Base-by-base conservation (phyloP, 1,140 invertebrate genomes). In the Orussus abietinus region DNA sequence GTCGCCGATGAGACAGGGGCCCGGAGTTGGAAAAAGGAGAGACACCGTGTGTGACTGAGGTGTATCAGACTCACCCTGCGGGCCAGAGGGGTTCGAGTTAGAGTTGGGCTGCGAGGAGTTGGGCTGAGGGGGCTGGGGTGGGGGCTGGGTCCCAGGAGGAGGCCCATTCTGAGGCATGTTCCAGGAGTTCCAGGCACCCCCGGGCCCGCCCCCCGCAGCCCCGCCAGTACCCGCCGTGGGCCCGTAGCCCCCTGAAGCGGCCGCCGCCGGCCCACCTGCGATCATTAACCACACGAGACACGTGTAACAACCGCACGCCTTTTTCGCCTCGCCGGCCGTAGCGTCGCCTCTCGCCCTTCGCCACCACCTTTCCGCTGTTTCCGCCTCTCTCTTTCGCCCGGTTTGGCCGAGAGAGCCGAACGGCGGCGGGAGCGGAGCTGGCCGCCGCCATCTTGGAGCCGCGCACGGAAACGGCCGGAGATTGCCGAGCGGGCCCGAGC, bases 101-200 rank as follows among this genome's bases (percentile, higher is more conserved):
- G 70, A 69, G 70, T 73, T 72, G 56, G 67, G 64, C 67, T 72
- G 70, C 68, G 68, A 69, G 72, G 72, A 65, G 59, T 74, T 72
- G 62, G 72, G 60, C 71, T 75, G 59, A 74, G 72, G 64, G 69
- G 72, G 61, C 70, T 75, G 61, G 51, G 68, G 66, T 58, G 68
- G 67, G 56, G 67, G 64, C 62, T 75, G 63, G 57, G 64, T 65
- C 45, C 71, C 67, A 52, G 74, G 69, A 49, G 74, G 72, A 36
- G 75, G 75, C 44, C 75, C 75, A 64, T 77, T 77, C 59, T 77
- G 75, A 55, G 75, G 65, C 73, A 77, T 76, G 58, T 76, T 77
- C 76, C 76, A 71, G 54, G 68, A 77, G 62, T 76, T 78, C 76
- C 76, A 77, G 41, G 74, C 76, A 56, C 69, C 75, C 53, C 76